Evolutionary conservation across 2,888 invertebrate species (phyloP), one percentile per base, ranked within the genome.

Genomic region (Unio pictorum): DNA sequence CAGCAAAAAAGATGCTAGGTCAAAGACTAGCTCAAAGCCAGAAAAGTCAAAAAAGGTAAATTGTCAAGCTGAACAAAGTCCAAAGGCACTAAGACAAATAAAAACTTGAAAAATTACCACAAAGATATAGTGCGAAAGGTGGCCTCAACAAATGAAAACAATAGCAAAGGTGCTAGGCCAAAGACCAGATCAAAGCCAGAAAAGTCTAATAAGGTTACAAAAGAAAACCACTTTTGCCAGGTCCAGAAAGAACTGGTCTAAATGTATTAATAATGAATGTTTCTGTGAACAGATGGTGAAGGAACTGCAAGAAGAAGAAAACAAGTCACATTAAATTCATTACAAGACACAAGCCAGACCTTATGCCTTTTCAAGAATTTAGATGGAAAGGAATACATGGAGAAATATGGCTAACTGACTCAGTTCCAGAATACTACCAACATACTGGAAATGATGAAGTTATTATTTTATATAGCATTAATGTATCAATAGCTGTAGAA

Each of bases 331-430:
- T 63, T 66, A 11, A 65, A 67, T 26, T 69, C 4, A 62, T 73
- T 11, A 18, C 55, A 5, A 71, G 61, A 55, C 20, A 67, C 17
- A 56, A n/a, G 28, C 75, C 75, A 20, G 61, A 67, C 7, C 11
- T 75, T 8, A 63, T 73, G 8, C 61, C 73, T 15, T 68, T 75
- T 34, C 75, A 75, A 56, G 72, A 75, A 55, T 72, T 73, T 68
- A 34, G 23, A 20, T 68, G 70, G 67, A 30, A 18, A 18, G 68
- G 70, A 6, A 73, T 75, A n/a, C 59, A 45, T 17, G 64, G 68
- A 5, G 72, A 66, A 55, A 64, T 58, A 3, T 75, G 75, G 70
- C 34, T 20, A 57, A 64, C 66, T 26, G 55, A 60, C 30, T 70
- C 75, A 6, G n/a, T 72, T 6, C 72, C 75, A 2, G 61, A 64